Percentiles rank a stretch among this genome's conserved stretches.
Evolutionary conservation across 2,113 vertebrate species (phyloP).

Genomic region (Chlamydotis undulata): DNA sequence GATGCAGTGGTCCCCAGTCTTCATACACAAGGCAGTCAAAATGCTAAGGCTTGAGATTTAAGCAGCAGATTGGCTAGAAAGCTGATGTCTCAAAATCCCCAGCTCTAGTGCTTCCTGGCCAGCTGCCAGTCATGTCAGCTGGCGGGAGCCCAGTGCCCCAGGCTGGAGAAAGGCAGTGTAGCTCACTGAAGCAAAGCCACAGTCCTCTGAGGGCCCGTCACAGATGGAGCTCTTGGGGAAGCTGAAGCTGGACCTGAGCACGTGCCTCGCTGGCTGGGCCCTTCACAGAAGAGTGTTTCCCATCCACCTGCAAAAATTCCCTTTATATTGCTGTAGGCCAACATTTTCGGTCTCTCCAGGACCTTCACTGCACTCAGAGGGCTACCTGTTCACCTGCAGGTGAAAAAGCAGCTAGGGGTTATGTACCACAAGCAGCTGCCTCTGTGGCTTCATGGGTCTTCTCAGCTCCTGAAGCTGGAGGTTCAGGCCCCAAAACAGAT

Average conservation of each 20-base stretch:
- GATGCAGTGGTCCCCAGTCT: neutral
- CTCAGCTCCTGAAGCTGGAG: neutral
- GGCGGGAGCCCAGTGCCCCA: neutral
- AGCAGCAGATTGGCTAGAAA: neutral
- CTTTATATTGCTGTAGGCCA: neutral
- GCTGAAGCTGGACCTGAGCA: neutral
- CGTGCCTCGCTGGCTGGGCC: fast-evolving
- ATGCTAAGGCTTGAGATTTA: neutral
- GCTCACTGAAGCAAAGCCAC: neutral
- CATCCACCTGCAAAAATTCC: neutral
- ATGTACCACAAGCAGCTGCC: neutral
- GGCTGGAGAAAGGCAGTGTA: neutral
- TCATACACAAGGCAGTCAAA: neutral
- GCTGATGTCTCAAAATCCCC: neutral
- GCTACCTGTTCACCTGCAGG: neutral
- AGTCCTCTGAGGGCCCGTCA: fast-evolving
- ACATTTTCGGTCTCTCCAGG: neutral
- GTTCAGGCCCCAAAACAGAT: neutral
- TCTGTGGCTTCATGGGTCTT: neutral
- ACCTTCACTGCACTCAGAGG: neutral
- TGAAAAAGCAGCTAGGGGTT: neutral
- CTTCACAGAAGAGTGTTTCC: neutral
- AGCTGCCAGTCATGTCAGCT: neutral
- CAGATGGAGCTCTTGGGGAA: fast-evolving
- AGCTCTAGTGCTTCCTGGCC: neutral